phyloP scores from a whole-genome alignment of 2,888 invertebrate species.

The Monochamus alternatus region DNA sequence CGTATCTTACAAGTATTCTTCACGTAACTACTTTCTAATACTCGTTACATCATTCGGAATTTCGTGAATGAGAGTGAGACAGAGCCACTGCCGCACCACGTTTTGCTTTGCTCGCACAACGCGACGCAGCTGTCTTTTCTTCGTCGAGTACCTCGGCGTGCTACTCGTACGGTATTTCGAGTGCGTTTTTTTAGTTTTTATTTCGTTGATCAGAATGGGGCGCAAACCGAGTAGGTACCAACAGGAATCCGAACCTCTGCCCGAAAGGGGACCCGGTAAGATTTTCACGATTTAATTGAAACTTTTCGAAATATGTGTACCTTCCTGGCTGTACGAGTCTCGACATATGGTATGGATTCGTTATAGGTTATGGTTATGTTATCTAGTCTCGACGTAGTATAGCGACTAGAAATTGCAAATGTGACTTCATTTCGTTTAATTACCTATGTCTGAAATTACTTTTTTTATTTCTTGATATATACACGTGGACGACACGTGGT shows the following conservation, averaged over 20 bases:
- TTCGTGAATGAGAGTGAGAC: constrained; percentile 22
- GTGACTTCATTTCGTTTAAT: too few species aligned
- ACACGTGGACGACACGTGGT: too few species aligned
- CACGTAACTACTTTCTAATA: constrained; percentile 31
- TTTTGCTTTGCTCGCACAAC: neutral
- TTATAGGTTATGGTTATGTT: constrained; percentile 18
- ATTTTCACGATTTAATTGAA: constrained; percentile 54
- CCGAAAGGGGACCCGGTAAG: constrained; percentile 74
- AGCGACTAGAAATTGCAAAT: too few species aligned
- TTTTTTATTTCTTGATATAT: too few species aligned
- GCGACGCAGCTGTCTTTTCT: constrained; percentile 22
- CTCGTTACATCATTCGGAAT: neutral
- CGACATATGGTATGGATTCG: constrained; percentile 39
- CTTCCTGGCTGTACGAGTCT: neutral
- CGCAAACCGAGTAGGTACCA: constrained; percentile 68
- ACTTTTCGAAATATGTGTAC: constrained; percentile 1
- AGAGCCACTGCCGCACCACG: neutral
- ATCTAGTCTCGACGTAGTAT: neutral
- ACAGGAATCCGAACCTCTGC: constrained; percentile 68
- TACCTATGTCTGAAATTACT: too few species aligned
- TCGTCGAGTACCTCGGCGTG: constrained; percentile 7
- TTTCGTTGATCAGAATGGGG: constrained; percentile 67
- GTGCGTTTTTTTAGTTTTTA: constrained; percentile 21
- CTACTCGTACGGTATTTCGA: neutral
- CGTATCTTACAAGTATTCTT: neutral